These are phyloP conservation scores for Cerastis rubricosa DNA, from an alignment of 2,888 invertebrate genomes.

Conservation along the genomic window DNA sequence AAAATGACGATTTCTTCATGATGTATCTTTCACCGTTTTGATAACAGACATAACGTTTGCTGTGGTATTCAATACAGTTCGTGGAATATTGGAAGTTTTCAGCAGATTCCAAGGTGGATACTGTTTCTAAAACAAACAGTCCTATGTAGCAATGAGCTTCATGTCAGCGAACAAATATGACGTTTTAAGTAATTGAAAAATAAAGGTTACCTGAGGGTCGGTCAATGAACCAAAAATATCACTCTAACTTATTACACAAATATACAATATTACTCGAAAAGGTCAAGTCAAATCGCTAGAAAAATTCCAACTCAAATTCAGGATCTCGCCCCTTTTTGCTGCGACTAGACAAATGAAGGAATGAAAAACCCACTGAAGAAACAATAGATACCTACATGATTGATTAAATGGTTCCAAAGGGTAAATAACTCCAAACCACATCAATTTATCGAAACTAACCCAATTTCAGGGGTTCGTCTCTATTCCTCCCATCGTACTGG, in stretches of 20 bases:
- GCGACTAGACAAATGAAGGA: constrained; percentile 22
- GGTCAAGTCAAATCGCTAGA: constrained; percentile 17
- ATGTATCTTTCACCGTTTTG: not conserved
- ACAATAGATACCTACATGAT: constrained; percentile 34
- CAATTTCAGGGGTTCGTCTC: constrained; percentile 40
- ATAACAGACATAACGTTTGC: not conserved
- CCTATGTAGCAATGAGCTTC: not conserved
- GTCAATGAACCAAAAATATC: constrained; percentile 22
- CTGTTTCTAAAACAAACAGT: not conserved
- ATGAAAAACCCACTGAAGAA: constrained; percentile 25
- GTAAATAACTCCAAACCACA: constrained; percentile 40
- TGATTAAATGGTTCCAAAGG: constrained; percentile 45
- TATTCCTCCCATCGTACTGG: constrained; percentile 22
- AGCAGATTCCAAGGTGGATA: not conserved
- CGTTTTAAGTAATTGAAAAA: constrained; percentile 22
- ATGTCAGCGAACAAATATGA: not conserved
- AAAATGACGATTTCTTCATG: not conserved
- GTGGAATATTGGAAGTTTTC: not conserved
- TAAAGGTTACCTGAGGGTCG: not conserved
- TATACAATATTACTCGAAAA: not conserved
- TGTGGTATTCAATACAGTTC: not conserved
- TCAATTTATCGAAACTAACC: constrained; percentile 49
- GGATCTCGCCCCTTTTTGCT: not conserved
- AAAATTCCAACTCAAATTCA: not conserved
- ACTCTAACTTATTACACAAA: constrained; percentile 17